Conservation (phyloP, 2,113 vertebrate genomes). For the Orthonyx spaldingii region DNA sequence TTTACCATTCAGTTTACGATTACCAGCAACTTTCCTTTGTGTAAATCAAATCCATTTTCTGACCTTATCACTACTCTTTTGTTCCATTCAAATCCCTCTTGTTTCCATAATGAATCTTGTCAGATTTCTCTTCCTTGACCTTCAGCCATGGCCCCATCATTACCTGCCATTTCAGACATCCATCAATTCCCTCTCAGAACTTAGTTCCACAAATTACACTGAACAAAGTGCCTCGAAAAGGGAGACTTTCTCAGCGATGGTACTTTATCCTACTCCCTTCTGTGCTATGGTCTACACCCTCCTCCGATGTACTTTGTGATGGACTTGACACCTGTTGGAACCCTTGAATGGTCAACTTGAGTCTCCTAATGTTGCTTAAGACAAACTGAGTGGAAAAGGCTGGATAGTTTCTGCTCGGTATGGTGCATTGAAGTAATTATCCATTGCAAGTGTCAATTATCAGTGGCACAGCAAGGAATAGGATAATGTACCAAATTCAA, state of each 20-base stretch:
- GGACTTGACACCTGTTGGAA: neutral
- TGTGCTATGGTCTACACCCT: neutral
- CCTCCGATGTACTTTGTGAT: neutral
- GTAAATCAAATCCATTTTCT: neutral
- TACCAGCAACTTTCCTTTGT: neutral
- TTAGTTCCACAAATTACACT: neutral
- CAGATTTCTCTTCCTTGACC: neutral
- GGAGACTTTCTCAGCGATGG: neutral
- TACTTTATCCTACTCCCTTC: neutral
- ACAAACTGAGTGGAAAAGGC: neutral
- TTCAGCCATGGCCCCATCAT: neutral
- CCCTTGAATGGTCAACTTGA: neutral
- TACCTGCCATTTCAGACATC: neutral
- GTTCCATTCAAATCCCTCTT: neutral
- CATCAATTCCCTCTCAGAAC: neutral
- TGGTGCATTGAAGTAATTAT: neutral
- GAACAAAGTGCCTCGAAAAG: rapidly evolving
- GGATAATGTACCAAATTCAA: rapidly evolving
- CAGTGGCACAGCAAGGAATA: neutral
- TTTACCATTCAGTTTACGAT: neutral
- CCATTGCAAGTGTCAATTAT: no score
- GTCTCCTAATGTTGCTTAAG: neutral
- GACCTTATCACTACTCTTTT: neutral
- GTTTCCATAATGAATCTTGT: neutral
- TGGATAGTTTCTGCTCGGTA: neutral